phyloP scores from a whole-genome alignment of 2,888 invertebrate genomes.

The Eulithis testata region DNA sequence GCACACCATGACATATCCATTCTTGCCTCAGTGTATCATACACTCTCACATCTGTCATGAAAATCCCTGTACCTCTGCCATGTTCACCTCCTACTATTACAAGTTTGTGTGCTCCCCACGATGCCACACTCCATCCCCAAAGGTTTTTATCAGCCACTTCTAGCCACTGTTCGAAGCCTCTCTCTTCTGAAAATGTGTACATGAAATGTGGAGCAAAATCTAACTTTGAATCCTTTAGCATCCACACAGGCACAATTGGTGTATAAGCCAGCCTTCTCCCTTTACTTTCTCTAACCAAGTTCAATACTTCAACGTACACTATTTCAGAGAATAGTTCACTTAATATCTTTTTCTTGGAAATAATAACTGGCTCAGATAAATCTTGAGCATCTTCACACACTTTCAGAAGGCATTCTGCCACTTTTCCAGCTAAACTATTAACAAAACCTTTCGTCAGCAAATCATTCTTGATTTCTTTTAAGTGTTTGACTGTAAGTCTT shows the following conservation, averaged over 20 bases:
- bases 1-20: slow-evolving; percentile 68
- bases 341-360: slow-evolving; percentile 47
- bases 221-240: slow-evolving; percentile 50
- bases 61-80: slow-evolving; percentile 68
- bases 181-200: slow-evolving; percentile 56
- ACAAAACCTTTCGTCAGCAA: slow-evolving; percentile 49
- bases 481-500: slow-evolving; percentile 52
- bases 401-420: slow-evolving; percentile 60
- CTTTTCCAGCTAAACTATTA: slow-evolving; percentile 60
- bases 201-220: slow-evolving; percentile 58
- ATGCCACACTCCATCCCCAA: slow-evolving; percentile 75
- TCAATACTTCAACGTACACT: slow-evolving; percentile 64
- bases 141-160: slow-evolving; percentile 67
- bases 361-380: slow-evolving; percentile 45
- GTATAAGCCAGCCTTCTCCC: slow-evolving; percentile 52
- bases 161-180: slow-evolving; percentile 65
- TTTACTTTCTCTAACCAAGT: slow-evolving; percentile 56
- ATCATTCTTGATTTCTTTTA: slow-evolving; percentile 56
- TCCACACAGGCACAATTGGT: slow-evolving; percentile 63
- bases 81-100: slow-evolving; percentile 71
- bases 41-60: slow-evolving; percentile 67
- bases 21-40: slow-evolving; percentile 66
- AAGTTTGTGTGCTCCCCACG: slow-evolving; percentile 67
- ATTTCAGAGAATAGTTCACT: slow-evolving; percentile 59
- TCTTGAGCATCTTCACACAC: slow-evolving; percentile 44